Evolutionary conservation across 2,888 invertebrate genomes (phyloP).

Genomic region (Ernsta delagoae): DNA sequence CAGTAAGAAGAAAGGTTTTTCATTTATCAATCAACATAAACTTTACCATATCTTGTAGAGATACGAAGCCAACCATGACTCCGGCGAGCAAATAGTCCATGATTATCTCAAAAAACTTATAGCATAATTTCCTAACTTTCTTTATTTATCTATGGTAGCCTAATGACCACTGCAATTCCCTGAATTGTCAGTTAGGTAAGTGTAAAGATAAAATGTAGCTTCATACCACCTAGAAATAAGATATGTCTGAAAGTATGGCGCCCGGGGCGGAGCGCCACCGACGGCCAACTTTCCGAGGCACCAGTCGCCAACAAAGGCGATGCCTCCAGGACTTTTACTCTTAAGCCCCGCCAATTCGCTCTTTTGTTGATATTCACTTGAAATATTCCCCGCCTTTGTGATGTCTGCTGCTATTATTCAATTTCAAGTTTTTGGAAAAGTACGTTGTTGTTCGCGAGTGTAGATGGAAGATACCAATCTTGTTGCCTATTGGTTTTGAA

Average conservation of each 20-base stretch:
- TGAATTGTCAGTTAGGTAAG: too few species aligned
- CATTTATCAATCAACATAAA: too few species aligned
- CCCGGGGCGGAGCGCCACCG: slow-evolving; percentile 36
- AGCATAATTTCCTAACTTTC: too few species aligned
- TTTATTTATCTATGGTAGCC: too few species aligned
- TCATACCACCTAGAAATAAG: not conserved
- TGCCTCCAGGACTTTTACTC: slow-evolving; percentile 30
- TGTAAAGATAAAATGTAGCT: too few species aligned
- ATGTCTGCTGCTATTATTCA: slow-evolving; percentile 7
- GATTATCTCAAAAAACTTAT: too few species aligned
- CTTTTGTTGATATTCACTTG: slow-evolving; percentile 33
- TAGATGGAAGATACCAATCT: not conserved
- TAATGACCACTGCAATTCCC: too few species aligned
- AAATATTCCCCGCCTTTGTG: slow-evolving; percentile 18
- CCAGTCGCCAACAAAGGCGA: slow-evolving; percentile 25
- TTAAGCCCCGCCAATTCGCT: slow-evolving; percentile 23
- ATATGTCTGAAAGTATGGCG: not conserved
- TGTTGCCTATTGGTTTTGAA: not conserved
- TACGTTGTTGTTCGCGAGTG: not conserved
- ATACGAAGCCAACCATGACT: too few species aligned
- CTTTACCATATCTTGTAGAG: too few species aligned
- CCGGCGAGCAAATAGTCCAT: too few species aligned
- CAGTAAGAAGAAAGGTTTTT: too few species aligned
- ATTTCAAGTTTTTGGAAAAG: not conserved
- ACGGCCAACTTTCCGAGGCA: slow-evolving; percentile 17